A percentile compares a stretch with the other conserved stretches of the same genome.
Conservation (phyloP, 1,140 invertebrate species). For the Prorops nasuta region DNA sequence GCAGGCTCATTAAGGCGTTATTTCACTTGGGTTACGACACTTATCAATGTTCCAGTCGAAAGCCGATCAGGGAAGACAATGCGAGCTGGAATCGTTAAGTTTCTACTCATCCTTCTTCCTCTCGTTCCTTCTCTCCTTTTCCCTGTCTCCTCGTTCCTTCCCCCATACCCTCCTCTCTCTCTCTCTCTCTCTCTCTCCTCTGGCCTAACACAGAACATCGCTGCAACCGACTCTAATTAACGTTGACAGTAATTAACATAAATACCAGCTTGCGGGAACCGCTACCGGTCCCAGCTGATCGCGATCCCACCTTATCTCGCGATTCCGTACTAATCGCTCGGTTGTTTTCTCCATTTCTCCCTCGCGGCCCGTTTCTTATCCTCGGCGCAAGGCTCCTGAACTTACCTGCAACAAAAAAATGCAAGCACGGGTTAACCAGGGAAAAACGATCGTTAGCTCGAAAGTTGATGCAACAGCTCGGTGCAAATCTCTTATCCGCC, state of each 20-base stretch:
- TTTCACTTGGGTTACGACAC: slow-evolving; percentile 37
- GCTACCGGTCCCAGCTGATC: slow-evolving; percentile 29
- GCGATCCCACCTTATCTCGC: slow-evolving; percentile 39
- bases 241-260: slow-evolving; percentile 56
- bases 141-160: slow-evolving; percentile 5
- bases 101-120: background rate
- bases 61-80: slow-evolving; percentile 26
- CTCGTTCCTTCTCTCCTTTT: slow-evolving; percentile 4
- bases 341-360: slow-evolving; percentile 31
- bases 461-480: too few species aligned
- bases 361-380: slow-evolving; percentile 1
- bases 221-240: slow-evolving; percentile 47
- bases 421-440: slow-evolving; percentile 9
- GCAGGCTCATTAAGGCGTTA: slow-evolving; percentile 41
- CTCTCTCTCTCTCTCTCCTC: background rate
- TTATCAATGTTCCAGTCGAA: slow-evolving; percentile 41
- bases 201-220: background rate
- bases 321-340: slow-evolving; percentile 43
- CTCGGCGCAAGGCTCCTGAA: slow-evolving; percentile 14
- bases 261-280: slow-evolving; percentile 41
- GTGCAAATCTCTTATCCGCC: too few species aligned
- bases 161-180: slow-evolving; percentile 13
- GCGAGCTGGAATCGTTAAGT: slow-evolving; percentile 15
- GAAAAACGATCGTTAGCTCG: too few species aligned
- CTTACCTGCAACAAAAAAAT: slow-evolving; percentile 33